These are phyloP conservation scores for Melanotaenia maccullochi DNA, from an alignment of 2,797 vertebrate genomes.

Conservation along the genomic window DNA sequence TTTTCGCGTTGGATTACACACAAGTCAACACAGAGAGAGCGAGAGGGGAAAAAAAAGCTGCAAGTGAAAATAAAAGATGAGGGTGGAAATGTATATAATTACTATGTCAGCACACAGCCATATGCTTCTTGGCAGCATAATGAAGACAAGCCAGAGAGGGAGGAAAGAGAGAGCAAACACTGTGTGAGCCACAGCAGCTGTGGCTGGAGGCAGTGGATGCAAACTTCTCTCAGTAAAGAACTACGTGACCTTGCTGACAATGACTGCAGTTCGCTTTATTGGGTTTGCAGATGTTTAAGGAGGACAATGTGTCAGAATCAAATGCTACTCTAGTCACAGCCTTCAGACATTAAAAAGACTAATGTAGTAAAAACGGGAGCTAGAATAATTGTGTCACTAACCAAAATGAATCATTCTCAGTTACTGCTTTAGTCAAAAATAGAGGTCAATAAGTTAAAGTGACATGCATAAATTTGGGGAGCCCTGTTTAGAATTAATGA, in stretches of 20 bases:
- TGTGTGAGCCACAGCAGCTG: conserved; percentile 33
- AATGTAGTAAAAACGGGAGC: background rate
- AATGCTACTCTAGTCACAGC: background rate
- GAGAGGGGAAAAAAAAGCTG: conserved; percentile 11
- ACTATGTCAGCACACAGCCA: conserved; percentile 67
- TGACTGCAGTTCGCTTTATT: conserved; percentile 12
- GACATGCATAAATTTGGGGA: background rate
- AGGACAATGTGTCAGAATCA: conserved; percentile 10
- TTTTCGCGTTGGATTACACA: conserved; percentile 25
- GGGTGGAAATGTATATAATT: conserved; percentile 63
- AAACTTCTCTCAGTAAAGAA: conserved; percentile 46
- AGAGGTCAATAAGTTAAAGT: background rate
- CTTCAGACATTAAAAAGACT: background rate
- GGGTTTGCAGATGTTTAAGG: background rate
- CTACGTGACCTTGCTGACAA: conserved; percentile 41
- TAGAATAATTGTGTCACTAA: background rate
- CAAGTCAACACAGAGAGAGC: conserved; percentile 7
- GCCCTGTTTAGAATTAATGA: background rate
- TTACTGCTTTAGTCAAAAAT: background rate
- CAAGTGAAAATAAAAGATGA: conserved; percentile 46
- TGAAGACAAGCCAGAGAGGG: conserved; percentile 51
- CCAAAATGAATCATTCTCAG: background rate
- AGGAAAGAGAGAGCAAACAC: conserved; percentile 29
- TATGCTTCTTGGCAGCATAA: conserved; percentile 65
- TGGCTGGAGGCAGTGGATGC: conserved; percentile 41